Evolutionary conservation across 2,888 invertebrate genomes (phyloP), one percentile per base, ranked within the genome.

Genomic region (Belgica antarctica): DNA sequence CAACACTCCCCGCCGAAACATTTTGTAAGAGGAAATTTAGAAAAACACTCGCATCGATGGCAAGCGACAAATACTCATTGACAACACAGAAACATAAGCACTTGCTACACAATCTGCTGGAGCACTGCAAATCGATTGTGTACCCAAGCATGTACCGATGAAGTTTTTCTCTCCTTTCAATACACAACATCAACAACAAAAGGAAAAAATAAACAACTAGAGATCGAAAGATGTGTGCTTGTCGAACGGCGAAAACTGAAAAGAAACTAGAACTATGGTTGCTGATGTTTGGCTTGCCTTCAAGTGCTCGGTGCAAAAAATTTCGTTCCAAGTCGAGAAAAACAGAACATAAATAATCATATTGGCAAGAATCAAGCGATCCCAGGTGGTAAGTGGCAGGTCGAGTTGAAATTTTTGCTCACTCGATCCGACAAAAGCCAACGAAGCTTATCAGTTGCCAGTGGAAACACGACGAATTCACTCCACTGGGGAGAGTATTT

Each of bases 201-300:
- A n/a, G 52, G 24, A 61, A 61, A 61, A 61, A 61, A 27, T 27
- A 61, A 61, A 61, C 61, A 61, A 61, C 17, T 10, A 47, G 24
- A 61, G 61, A 24, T 47, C 10, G 34, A 34, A 34, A 7, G 34
- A 34, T 34, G 10, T 34, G 34, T 22, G 24, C 8, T 24, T 52
- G 19, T 52, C 52, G 41, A 41, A n/a, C 15, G 15, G 10, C 41
- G 41, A 41, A n/a, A 41, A 41, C n/a, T n/a, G 7, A 34, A 8
- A 34, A 22, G 22, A 19, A 52, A 52, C 52, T 52, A 27, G 34
- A 28, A 34, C n/a, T 62, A 12, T 62, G 52, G 68, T 57, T 57
- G 57, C 57, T 34, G 57, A 68, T 68, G 57, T 68, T 68, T 66
- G 66, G 66, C 66, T n/a, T n/a, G n/a, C n/a, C n/a, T 68, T 68